Evolutionary conservation across 2,113 vertebrate species (phyloP), one percentile per base, ranked within the genome.

Genomic region (Octodon degus): DNA sequence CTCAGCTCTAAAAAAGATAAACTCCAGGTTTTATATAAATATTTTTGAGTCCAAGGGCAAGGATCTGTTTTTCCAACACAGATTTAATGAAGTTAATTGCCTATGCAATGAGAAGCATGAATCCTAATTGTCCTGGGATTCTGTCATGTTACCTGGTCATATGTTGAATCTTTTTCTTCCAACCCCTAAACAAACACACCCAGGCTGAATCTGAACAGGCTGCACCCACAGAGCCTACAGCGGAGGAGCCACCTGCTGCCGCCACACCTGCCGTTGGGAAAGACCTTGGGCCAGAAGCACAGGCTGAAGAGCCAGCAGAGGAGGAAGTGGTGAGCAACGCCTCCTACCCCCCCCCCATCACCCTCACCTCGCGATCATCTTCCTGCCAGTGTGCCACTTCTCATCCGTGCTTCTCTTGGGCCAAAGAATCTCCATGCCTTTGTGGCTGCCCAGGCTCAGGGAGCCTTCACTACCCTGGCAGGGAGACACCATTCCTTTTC

Each of bases 291-390:
- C 0, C 92, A 82, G 93, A 97, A 96, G 87, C 96, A 72, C 93
- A 91, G 80, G 97, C 97, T 77, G 97, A 70, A 0, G 97, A 98
- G 74, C 96, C 98, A 91, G 98, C 97, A 86, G 98, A 99, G 86
- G 98, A 98, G 72, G 95, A 98, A 94, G 97, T n/a, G 98, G 99
- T 99, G 98, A 99, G 99, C 98, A 20, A 95, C 34, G 40, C 47
- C 74, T 92, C 70, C 55, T 16, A 13, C 30, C 27, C 72, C 16
- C 62, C 68, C 30, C 2, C 30, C 27, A 16, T 30, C n/a, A 4
- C 34, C 14, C 13, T 53, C n/a, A 34, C 55, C n/a, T 43, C 50
- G 14, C 63, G 47, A 67, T 80, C 67, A 53, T 76, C 74, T 95
- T 24, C 58, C 70, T n/a, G 55, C 30, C 25, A 60, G n/a, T 50